A percentile compares a stretch with the other conserved stretches of the same genome.
Evolutionary conservation across 2,797 vertebrate species (phyloP).

Genomic region (Tenualosa thibaudeaui): DNA sequence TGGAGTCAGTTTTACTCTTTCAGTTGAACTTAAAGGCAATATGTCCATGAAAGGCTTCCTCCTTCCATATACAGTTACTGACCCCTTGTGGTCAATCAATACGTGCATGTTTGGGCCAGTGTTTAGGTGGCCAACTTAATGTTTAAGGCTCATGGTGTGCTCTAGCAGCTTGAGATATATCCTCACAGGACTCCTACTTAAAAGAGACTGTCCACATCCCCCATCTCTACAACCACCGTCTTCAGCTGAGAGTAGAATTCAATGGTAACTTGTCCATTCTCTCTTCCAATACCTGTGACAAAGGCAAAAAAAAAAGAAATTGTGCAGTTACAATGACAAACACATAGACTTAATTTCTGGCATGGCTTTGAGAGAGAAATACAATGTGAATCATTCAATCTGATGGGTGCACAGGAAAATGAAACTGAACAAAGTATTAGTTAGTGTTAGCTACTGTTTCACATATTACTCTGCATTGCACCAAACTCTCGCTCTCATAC

Average conservation of each 20-base stretch:
- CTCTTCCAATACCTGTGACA: conserved; percentile 90
- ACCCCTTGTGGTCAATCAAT: background rate
- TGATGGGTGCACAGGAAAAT: no score
- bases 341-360: no score
- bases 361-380: no score
- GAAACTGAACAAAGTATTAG: no score
- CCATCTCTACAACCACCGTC: conserved; percentile 95
- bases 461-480: no score
- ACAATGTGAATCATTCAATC: no score
- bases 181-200: conserved; percentile 55
- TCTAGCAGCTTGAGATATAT: background rate
- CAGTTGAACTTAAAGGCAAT: background rate
- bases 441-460: no score
- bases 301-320: background rate
- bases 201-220: conserved; percentile 88
- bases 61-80: background rate
- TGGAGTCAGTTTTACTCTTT: background rate
- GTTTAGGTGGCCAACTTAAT: background rate
- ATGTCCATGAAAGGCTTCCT: background rate
- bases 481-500: no score
- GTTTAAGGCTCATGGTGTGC: background rate
- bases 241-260: conserved; percentile 94
- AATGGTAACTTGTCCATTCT: conserved; percentile 89
- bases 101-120: background rate
- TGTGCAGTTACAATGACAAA: no score